Conservation (phyloP, 2,797 vertebrate species). For the Haliaeetus albicilla region DNA sequence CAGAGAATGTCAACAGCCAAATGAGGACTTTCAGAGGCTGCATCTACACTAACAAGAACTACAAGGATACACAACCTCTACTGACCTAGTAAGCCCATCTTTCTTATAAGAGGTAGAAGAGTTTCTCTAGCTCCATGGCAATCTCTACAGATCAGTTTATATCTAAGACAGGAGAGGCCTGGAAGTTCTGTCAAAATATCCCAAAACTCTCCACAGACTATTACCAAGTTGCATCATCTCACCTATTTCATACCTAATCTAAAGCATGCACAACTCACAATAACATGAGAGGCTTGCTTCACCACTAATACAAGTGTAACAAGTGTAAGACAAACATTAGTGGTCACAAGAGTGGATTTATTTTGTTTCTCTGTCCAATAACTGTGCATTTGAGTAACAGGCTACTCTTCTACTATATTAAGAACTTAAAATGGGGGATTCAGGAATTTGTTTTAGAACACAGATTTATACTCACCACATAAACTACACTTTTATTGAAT, state of each 20-base stretch:
- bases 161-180: not conserved
- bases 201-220: not conserved
- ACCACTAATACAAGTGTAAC: not conserved
- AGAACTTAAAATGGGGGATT: not conserved
- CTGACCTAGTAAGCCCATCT: not conserved
- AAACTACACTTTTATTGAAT: not conserved
- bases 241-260: not conserved
- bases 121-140: not conserved
- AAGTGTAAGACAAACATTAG: not conserved
- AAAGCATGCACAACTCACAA: not conserved
- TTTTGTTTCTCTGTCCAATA: not conserved
- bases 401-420: not conserved
- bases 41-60: not conserved
- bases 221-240: not conserved
- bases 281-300: not conserved
- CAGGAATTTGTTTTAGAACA: not conserved
- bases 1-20: not conserved
- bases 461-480: not conserved
- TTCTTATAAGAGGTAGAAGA: not conserved
- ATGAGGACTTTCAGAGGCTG: not conserved
- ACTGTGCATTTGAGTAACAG: not conserved
- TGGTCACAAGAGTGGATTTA: rapidly evolving
- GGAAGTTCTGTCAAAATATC: not conserved
- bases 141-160: not conserved
- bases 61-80: not conserved